Percentiles rank a stretch among this genome's conserved stretches.
phyloP scores from a whole-genome alignment of 64 coral and sea anemone genomes.

The Astreopora myriophthalma region DNA sequence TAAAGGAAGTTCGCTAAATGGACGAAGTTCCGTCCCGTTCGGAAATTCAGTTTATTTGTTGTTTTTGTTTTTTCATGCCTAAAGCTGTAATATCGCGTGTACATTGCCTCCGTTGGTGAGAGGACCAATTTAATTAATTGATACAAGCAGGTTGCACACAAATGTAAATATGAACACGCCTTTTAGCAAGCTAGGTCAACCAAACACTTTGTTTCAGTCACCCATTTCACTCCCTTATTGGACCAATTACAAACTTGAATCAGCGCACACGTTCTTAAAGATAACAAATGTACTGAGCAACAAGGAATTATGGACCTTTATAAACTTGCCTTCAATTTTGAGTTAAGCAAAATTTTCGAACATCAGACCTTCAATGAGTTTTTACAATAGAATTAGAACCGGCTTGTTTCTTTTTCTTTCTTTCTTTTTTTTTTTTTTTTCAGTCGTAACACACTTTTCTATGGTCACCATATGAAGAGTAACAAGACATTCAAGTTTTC shows the following conservation, averaged over 20 bases:
- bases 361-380: no score
- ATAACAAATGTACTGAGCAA: neutral
- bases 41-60: conserved; percentile 3
- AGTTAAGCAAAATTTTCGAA: no score
- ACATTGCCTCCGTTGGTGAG: neutral
- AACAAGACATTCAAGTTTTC: no score
- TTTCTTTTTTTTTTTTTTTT: no score
- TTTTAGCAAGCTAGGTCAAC: neutral
- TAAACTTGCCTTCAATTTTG: no score
- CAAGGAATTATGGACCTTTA: no score
- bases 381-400: no score
- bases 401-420: no score
- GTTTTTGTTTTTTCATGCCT: neutral
- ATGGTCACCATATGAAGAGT: no score
- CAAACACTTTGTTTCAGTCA: neutral
- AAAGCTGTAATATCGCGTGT: neutral
- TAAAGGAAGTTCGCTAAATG: neutral
- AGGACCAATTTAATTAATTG: neutral
- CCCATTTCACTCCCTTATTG: neutral
- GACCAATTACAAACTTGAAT: no score
- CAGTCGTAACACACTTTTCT: no score
- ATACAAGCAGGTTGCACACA: neutral
- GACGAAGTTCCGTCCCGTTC: neutral
- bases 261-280: no score
- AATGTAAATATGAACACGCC: neutral